Evolutionary conservation across 2,113 vertebrate genomes (phyloP).

Genomic region (Tachuris rubrigastra): DNA sequence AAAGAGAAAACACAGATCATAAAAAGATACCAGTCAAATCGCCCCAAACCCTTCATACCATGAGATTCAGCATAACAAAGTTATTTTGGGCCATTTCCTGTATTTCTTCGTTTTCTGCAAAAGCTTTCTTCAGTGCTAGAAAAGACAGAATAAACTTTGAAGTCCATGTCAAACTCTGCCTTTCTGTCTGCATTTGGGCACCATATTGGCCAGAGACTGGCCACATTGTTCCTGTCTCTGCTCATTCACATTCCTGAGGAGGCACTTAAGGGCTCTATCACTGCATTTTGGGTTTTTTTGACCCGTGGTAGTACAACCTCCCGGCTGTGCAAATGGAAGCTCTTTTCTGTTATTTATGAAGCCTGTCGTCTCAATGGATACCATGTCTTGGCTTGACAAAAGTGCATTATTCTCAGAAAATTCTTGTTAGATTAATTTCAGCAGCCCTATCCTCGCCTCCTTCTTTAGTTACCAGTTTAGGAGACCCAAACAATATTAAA

Average conservation of each 20-base stretch:
- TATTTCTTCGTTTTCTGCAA: conserved; percentile 76
- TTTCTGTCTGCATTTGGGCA: not conserved
- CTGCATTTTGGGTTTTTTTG: not conserved
- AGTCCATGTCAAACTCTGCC: not conserved
- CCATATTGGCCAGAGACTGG: not conserved
- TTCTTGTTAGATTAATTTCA: conserved; percentile 27
- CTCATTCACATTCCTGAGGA: not conserved
- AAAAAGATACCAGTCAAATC: not conserved
- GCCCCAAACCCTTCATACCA: conserved; percentile 70
- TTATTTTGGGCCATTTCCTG: conserved; percentile 85
- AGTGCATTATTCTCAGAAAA: conserved; percentile 44
- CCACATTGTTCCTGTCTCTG: not conserved
- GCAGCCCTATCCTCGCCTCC: not conserved
- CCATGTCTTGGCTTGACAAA: conserved; percentile 4
- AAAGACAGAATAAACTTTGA: not conserved
- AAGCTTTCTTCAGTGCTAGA: conserved; percentile 85
- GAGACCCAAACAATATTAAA: conserved; percentile 31
- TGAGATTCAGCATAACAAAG: conserved; percentile 89
- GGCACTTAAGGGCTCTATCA: not conserved
- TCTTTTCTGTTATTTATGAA: not conserved
- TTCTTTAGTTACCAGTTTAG: conserved; percentile 42
- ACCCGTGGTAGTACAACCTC: not conserved
- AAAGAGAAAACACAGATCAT: not conserved
- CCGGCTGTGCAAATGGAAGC: not conserved
- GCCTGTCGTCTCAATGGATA: not conserved